These are phyloP conservation scores for Hydrochoerus hydrochaeris DNA, from an alignment of 2,113 vertebrate genomes.

Conservation along the genomic window DNA sequence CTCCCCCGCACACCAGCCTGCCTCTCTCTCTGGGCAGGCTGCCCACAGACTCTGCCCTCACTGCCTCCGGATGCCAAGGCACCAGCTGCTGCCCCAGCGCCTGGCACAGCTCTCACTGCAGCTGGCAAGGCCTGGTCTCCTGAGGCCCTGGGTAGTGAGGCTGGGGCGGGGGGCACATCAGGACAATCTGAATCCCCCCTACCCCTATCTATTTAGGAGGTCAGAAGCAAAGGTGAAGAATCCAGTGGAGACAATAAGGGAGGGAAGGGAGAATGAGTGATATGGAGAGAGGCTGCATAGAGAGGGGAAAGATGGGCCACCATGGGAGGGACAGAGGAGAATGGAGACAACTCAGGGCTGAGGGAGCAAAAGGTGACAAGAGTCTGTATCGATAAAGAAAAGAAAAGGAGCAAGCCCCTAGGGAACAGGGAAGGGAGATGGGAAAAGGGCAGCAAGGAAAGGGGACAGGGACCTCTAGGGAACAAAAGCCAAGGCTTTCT, in stretches of 20 bases:
- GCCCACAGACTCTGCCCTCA: constrained; percentile 69
- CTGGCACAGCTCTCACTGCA: constrained; percentile 75
- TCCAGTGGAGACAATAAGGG: neutral
- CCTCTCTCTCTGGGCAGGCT: constrained; percentile 64
- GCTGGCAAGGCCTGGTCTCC: constrained; percentile 71
- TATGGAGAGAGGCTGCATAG: neutral
- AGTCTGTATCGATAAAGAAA: neutral
- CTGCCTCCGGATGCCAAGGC: constrained; percentile 76
- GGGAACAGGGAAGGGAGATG: neutral
- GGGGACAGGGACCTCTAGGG: constrained; percentile 59
- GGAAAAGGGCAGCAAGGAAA: constrained; percentile 49
- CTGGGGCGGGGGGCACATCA: neutral
- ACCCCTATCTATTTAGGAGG: neutral
- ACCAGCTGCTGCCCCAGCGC: constrained; percentile 80
- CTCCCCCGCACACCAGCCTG: constrained; percentile 32
- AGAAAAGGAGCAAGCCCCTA: neutral
- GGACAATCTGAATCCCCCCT: constrained; percentile 19
- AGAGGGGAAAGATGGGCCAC: neutral
- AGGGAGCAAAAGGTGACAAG: neutral
- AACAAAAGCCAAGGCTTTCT: constrained; percentile 59
- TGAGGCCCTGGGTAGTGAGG: constrained; percentile 59
- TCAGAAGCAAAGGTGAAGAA: neutral
- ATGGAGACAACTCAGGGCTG: neutral
- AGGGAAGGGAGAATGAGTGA: neutral
- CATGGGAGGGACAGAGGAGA: neutral